phyloP scores from a whole-genome alignment of 2,888 invertebrate species.

The Trichogramma evanescens region DNA sequence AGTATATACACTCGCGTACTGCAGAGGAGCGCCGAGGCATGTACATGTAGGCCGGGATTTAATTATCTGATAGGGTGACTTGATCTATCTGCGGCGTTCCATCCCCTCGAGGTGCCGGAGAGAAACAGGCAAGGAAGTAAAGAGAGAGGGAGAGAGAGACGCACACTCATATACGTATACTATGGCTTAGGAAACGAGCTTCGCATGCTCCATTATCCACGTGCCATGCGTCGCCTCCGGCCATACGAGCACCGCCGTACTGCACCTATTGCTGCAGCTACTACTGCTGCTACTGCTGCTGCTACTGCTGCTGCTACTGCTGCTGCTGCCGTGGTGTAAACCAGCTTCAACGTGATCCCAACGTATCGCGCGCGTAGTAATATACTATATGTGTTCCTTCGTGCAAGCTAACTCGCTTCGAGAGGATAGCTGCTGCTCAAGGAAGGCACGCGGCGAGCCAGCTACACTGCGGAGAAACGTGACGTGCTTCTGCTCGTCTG shows the following conservation, averaged over 20 bases:
- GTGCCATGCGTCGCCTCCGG: constrained; percentile 3
- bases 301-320: neutral
- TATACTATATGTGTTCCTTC: too few relatives aligned
- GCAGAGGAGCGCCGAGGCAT: constrained; percentile 5
- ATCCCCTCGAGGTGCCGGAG: constrained; percentile 5
- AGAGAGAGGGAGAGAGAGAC: neutral
- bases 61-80: constrained; percentile 37
- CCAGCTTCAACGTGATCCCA: too few relatives aligned
- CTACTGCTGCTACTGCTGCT: neutral
- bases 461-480: too few relatives aligned
- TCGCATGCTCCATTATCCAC: constrained; percentile 11
- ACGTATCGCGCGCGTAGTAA: too few relatives aligned
- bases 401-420: too few relatives aligned
- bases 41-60: constrained; percentile 29
- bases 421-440: too few relatives aligned
- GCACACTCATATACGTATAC: neutral
- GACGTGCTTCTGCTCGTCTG: too few relatives aligned
- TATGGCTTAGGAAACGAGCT: neutral
- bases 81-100: constrained; percentile 30
- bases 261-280: neutral
- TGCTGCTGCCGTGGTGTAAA: neutral
- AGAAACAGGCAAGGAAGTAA: too few relatives aligned
- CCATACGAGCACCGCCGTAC: neutral
- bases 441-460: too few relatives aligned
- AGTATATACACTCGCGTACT: neutral